Conservation (phyloP, 2,797 vertebrate species). For the Philypnodon macrostomus region DNA sequence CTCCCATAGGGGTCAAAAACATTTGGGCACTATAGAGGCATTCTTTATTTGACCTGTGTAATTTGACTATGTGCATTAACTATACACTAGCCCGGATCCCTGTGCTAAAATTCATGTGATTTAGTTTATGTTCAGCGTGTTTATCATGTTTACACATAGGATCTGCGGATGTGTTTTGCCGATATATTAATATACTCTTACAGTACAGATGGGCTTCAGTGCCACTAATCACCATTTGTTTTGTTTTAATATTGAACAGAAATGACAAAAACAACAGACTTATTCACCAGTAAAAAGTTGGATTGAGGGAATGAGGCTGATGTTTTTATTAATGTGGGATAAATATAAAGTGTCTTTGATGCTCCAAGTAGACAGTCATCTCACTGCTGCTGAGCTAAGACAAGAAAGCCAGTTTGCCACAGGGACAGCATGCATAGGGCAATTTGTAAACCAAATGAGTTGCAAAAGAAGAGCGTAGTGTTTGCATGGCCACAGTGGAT, state of each 20-base stretch:
- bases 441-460: slow-evolving; percentile 65
- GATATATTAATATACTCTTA: too few relatives aligned
- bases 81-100: too few relatives aligned
- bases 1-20: too few relatives aligned
- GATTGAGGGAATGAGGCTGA: slow-evolving; percentile 16
- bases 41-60: too few relatives aligned
- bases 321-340: slow-evolving; percentile 27
- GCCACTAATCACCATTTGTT: too few relatives aligned
- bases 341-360: slow-evolving; percentile 36
- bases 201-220: slow-evolving; percentile 26
- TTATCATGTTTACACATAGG: too few relatives aligned
- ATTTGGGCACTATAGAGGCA: too few relatives aligned
- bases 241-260: slow-evolving; percentile 35
- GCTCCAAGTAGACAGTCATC: slow-evolving; percentile 44
- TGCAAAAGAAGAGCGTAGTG: slow-evolving; percentile 48
- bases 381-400: slow-evolving; percentile 18
- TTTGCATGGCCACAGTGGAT: slow-evolving; percentile 39
- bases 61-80: too few relatives aligned
- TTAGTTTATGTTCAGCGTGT: too few relatives aligned
- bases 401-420: slow-evolving; percentile 37
- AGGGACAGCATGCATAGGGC: slow-evolving; percentile 25
- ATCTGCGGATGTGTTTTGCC: too few relatives aligned
- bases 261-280: slow-evolving; percentile 23
- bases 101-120: too few relatives aligned
- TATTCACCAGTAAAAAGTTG: slow-evolving; percentile 12